Evolutionary conservation across 2,797 vertebrate genomes (phyloP), one percentile per base, ranked within the genome.

Genomic region (Esox masquinongy): DNA sequence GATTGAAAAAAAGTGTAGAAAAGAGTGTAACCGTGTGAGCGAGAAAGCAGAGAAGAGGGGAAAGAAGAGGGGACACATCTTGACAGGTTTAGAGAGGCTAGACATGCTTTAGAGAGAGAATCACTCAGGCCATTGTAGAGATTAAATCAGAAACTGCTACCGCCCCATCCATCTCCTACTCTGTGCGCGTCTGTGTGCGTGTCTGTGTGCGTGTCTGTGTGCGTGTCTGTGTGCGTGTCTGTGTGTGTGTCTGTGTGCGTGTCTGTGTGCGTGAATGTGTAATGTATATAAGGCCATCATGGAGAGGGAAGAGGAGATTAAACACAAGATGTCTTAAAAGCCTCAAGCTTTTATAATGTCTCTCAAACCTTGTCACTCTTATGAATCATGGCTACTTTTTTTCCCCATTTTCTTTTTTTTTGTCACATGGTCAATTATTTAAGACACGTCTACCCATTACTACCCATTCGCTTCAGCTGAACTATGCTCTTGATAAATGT

Each of bases 81-180:
- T 67, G 76, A 6, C 5, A 61, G 80, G 81, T 85, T 84, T 71
- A 81, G 76, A 87, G 76, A 76, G 79, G 78, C 68, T 73, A 77
- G 83, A 85, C 83, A 64, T 61, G 77, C 75, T 82, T 76, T 78
- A 66, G 73, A 70, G 71, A 70, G 85, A 84, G 83, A 91, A 86
- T 86, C 84, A 85, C 82, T 87, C 79, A 78, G 79, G 75, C 77
- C 82, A 79, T 79, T 84, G 85, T 84, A 80, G 14, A 0, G 83
- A 88, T 84, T 82, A 84, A 90, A 89, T 90, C 87, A 85, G 77
- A 81, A 85, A 79, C 19, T 24, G 74, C 75, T 43, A 7, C 39
- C 12, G 12, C 68, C 77, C 70, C 83, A 87, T 89, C 86, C 83
- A 85, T 89, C 84, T 88, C 74, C 82, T 81, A 79, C 74, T 74